A percentile compares a stretch with the other conserved stretches of the same genome.
Conservation (phyloP, 2,888 invertebrate species). For the Drosophila subquinaria region DNA sequence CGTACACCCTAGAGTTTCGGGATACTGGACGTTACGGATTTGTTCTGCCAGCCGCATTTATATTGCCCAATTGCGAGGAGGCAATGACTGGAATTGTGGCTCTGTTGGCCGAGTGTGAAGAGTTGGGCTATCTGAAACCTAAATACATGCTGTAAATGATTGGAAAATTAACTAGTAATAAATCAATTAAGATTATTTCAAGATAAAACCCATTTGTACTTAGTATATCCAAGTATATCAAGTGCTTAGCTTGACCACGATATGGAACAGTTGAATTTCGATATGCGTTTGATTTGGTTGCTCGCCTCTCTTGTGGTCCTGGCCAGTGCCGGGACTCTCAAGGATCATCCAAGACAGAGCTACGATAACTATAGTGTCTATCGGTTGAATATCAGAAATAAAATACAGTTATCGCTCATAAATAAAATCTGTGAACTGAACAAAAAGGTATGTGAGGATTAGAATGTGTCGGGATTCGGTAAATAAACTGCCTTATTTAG, state of each 20-base stretch:
- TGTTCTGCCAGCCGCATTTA: conserved; percentile 88
- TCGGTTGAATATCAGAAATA: conserved; percentile 85
- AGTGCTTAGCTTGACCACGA: conserved; percentile 4
- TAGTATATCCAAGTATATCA: conserved; percentile 5
- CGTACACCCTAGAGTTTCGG: conserved; percentile 86
- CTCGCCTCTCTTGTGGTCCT: conserved; percentile 58
- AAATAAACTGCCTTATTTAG: conserved; percentile 42
- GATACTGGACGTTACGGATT: conserved; percentile 90
- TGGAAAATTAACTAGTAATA: conserved; percentile 38
- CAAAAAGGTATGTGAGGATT: conserved; percentile 33
- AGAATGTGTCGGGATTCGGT: neutral
- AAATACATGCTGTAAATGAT: conserved; percentile 46
- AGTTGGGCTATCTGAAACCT: conserved; percentile 71
- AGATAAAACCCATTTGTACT: conserved; percentile 7
- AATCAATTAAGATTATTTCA: conserved; percentile 51
- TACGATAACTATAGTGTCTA: conserved; percentile 83
- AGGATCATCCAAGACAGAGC: conserved; percentile 66
- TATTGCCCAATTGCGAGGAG: conserved; percentile 88
- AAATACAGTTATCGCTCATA: conserved; percentile 86
- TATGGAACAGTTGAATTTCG: conserved; percentile 39
- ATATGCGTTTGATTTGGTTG: conserved; percentile 67
- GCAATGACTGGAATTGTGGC: conserved; percentile 86
- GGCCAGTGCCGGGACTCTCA: conserved; percentile 51
- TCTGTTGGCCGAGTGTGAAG: conserved; percentile 84
- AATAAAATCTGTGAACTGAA: conserved; percentile 47